Base-by-base conservation (phyloP, 2,888 invertebrate genomes). In the Agrotis segetum region DNA sequence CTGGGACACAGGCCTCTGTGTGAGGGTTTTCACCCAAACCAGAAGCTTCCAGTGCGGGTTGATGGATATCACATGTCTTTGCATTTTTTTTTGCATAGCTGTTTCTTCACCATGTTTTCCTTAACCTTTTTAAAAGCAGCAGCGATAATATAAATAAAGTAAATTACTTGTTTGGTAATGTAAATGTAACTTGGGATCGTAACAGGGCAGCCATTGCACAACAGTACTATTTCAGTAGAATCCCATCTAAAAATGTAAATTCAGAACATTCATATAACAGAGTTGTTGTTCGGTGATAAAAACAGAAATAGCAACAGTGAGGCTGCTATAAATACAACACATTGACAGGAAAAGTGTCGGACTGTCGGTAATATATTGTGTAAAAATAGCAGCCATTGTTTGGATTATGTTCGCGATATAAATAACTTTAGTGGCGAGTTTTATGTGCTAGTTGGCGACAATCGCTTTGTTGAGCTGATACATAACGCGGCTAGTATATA, bases 321-420 rank as follows among this genome's bases (percentile, higher is more conserved):
- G 67, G 44, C 50, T 16, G 60, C 66, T 82, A 73, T 82, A 73
- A 82, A 82, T 82, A 81, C 19, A 14, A 29, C 71, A 72, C 65
- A 74, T 68, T 77, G 82, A 79, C 82, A 82, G 80, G 82, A 77
- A 82, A 82, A 79, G 65, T 71, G 64, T 62, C 55, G 69, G 55
- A 79, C 62, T 71, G 64, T 62, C 55, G 67, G 55, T 56, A 67
- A 71, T 71, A 67, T 56, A 59, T 60, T 58, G 59, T 52, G 69
- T 74, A 74, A 74, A 83, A 79, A 84, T 83, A 84, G 79, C 77
- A 7, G 58, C 70, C 62, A 77, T 83, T 85, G 83, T 85, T 79
- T 71, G 69, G 77, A 75, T 83, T 77, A 83, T 83, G 74, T 79
- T 63, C 64, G 66, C 66, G 79, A 60, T 81, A 84, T 75, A 79